These are phyloP conservation scores for Sphaerophoria taeniata DNA, from an alignment of 2,888 invertebrate genomes.

Conservation along the genomic window DNA sequence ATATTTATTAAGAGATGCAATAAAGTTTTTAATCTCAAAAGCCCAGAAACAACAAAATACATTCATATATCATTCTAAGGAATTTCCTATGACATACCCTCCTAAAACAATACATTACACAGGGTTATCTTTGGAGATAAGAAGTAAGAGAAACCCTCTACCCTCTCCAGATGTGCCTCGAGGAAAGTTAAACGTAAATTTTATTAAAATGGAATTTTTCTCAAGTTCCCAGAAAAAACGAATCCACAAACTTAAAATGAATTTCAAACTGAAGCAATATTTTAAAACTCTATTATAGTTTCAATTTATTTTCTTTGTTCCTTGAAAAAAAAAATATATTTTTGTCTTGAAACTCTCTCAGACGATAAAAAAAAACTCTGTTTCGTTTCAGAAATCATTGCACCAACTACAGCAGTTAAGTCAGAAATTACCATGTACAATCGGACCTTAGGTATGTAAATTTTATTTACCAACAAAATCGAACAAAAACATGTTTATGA, in stretches of 20 bases:
- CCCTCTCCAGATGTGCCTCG: too few species aligned
- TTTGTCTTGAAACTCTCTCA: conserved; percentile 7
- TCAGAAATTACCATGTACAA: conserved; percentile 83
- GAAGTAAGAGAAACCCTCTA: too few species aligned
- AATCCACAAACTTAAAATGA: conserved; percentile 6
- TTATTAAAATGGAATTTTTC: too few species aligned
- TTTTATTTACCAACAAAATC: conserved; percentile 24
- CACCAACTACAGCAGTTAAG: conserved; percentile 90
- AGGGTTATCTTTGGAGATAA: too few species aligned
- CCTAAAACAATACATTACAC: too few species aligned
- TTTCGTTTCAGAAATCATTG: conserved; percentile 89
- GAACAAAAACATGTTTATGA: conserved; percentile 36
- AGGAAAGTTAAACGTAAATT: too few species aligned
- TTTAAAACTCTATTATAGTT: conserved; percentile 49
- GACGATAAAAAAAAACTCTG: conserved; percentile 1
- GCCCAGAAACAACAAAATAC: too few species aligned
- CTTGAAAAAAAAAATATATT: conserved; percentile 10
- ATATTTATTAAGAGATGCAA: too few species aligned
- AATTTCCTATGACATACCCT: too few species aligned
- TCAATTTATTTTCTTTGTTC: conserved; percentile 59
- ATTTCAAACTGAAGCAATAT: neutral
- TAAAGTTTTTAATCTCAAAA: too few species aligned
- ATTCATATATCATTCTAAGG: too few species aligned
- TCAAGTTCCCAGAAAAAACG: neutral
- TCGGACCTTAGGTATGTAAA: conserved; percentile 80